Evolutionary conservation across 2,888 invertebrate genomes (phyloP), one percentile per base, ranked within the genome.

Genomic region (Spodoptera littoralis): DNA sequence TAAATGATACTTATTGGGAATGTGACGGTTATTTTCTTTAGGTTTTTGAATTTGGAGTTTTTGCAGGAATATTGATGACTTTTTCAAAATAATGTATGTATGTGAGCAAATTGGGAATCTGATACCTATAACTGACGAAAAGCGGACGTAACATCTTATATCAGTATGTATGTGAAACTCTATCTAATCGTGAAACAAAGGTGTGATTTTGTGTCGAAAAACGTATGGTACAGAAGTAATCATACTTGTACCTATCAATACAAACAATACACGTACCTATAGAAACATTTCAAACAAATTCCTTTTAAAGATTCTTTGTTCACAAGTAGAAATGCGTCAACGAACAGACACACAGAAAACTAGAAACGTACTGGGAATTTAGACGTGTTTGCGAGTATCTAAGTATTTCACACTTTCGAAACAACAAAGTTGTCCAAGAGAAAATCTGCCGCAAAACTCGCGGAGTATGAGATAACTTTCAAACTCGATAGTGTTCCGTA

Each of bases 401-500:
- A 68, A 72, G 65, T 76, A 76, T 76, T 69, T 65, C 70, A 63
- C 70, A 62, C 60, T 65, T 77, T 53, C 49, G 49, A 13, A 53
- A 73, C 61, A 70, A 62, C 62, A 61, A 63, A 67, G 70, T 73
- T 73, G 46, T 54, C 59, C 36, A 47, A 58, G 62, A 45, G 60
- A 65, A 70, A 77, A 76, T 74, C 69, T 61, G 62, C 67, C 72
- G 65, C 70, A 63, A 67, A 70, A 79, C 57, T 54, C 46, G 12
- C 50, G 30, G 65, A 69, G 63, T 65, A 47, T 53, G 68, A 70
- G 66, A 70, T 69, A 79, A 77, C 73, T 79, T 77, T 55, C 70
- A 82, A 88, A 88, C 85, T 87, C 86, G 80, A 90, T 89, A 90
- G 88, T 88, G 86, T 80, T 85, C 80, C 74, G 78, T 87, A 86